Evolutionary conservation across 1,140 invertebrate genomes (phyloP).

Genomic region (Probaryconus sp.): DNA sequence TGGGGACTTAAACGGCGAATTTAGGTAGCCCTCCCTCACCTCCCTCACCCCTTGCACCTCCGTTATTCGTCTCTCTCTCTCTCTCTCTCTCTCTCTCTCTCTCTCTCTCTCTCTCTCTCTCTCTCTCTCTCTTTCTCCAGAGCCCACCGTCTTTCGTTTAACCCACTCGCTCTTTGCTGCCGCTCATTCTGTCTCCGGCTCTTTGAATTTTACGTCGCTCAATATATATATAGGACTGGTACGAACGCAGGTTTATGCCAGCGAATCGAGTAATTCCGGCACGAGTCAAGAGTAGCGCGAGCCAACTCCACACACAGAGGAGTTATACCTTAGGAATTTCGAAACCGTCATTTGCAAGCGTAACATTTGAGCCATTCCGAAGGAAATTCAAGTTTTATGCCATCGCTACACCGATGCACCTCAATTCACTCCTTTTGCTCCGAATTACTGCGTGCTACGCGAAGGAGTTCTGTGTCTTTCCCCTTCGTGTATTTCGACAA

Average conservation of each 20-base stretch:
- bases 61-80: constrained; percentile 31
- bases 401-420: constrained; percentile 54
- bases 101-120: constrained; percentile 14
- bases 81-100: constrained; percentile 14
- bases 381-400: constrained; percentile 73
- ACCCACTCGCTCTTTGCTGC: constrained; percentile 15
- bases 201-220: constrained; percentile 71
- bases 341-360: constrained; percentile 68
- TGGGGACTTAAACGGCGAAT: constrained; percentile 53
- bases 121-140: constrained; percentile 1
- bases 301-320: constrained; percentile 55
- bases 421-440: constrained; percentile 54
- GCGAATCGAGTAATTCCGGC: constrained; percentile 69
- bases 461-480: no score
- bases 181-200: constrained; percentile 42
- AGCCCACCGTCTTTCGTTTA: constrained; percentile 22
- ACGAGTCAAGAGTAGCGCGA: constrained; percentile 66
- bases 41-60: no score
- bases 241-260: constrained; percentile 67
- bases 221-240: constrained; percentile 68
- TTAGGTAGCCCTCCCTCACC: constrained; percentile 34
- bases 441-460: constrained; percentile 37
- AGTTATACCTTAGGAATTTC: constrained; percentile 70
- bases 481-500: constrained; percentile 49
- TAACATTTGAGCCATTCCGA: constrained; percentile 67